Conservation (phyloP, 2,888 invertebrate genomes). For the Limnephilus lunatus region DNA sequence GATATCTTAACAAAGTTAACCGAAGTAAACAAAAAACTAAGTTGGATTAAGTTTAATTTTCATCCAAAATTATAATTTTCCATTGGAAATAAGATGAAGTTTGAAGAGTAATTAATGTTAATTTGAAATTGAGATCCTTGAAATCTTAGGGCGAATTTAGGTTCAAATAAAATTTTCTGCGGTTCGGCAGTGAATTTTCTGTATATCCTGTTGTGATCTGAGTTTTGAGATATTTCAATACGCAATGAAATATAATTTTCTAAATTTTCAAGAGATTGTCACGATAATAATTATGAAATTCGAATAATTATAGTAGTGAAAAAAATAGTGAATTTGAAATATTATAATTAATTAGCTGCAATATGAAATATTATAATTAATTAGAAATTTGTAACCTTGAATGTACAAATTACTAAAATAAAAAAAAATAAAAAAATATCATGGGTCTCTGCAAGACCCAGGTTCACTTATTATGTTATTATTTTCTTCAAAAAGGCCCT, state of each 20-base stretch:
- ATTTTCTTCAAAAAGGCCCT: too few species aligned
- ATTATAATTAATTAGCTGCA: too few species aligned
- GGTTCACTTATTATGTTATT: too few species aligned
- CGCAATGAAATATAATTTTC: background rate
- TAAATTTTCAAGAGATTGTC: background rate
- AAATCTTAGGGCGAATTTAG: background rate
- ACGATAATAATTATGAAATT: too few species aligned
- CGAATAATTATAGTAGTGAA: too few species aligned
- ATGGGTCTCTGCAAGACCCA: too few species aligned
- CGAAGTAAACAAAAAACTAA: background rate
- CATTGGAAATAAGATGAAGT: background rate
- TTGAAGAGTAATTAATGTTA: conserved; percentile 1
- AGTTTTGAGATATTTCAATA: background rate
- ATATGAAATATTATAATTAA: too few species aligned
- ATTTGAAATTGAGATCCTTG: background rate
- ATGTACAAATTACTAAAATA: too few species aligned
- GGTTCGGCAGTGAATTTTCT: background rate
- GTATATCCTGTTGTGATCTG: background rate
- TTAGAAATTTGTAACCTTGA: too few species aligned
- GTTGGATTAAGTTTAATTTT: background rate
- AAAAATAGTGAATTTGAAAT: too few species aligned
- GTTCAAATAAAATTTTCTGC: background rate
- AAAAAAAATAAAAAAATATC: too few species aligned
- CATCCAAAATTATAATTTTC: background rate
- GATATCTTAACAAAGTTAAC: background rate